A percentile compares a stretch with the other conserved stretches of the same genome.
phyloP scores from a whole-genome alignment of 2,113 vertebrate genomes.

The Glaucidium brasilianum region DNA sequence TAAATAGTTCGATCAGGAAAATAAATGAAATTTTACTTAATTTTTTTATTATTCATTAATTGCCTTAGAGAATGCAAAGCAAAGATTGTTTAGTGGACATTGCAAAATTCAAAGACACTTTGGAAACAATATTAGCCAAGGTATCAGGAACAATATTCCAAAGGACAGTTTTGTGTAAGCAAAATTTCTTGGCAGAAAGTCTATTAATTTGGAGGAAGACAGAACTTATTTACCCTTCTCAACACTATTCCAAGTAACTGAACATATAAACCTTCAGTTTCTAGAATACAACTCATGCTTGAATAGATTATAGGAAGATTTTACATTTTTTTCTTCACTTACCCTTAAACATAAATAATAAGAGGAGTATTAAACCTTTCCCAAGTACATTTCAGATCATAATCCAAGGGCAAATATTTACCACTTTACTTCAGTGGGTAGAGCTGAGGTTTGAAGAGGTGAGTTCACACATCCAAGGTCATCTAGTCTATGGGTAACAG shows the following conservation, averaged over 20 bases:
- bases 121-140: neutral
- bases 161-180: neutral
- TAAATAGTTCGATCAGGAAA: neutral
- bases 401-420: neutral
- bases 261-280: neutral
- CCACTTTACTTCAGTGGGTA: neutral
- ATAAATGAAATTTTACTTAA: neutral
- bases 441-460: neutral
- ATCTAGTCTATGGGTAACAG: neutral
- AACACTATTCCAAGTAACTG: neutral
- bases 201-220: neutral
- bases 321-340: neutral
- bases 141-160: neutral
- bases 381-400: neutral
- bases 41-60: neutral
- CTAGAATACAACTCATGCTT: neutral
- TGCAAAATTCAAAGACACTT: neutral
- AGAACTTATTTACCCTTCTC: neutral
- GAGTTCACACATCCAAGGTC: neutral
- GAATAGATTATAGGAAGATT: neutral
- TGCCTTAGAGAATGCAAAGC: neutral
- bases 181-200: neutral
- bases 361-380: neutral
- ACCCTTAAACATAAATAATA: neutral
- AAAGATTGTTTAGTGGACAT: neutral